Evolutionary conservation across 2,113 vertebrate species (phyloP).

Genomic region (Leptobrachium leishanense): DNA sequence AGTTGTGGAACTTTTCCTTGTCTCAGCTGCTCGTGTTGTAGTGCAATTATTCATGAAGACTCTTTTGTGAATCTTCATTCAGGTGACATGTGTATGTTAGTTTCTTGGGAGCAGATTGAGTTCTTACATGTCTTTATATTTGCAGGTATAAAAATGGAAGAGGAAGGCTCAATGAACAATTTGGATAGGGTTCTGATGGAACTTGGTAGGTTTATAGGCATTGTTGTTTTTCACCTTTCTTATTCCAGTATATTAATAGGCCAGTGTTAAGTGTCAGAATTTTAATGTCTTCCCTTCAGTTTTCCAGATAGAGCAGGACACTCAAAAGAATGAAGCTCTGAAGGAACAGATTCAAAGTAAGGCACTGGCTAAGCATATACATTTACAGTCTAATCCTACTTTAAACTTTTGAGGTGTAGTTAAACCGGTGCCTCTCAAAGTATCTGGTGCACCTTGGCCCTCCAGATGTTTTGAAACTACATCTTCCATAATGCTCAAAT

Average conservation of each 20-base stretch:
- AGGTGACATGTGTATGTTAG: no score
- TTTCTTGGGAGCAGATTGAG: no score
- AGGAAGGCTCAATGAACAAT: constrained; percentile 52
- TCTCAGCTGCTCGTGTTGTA: no score
- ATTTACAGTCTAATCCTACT: no score
- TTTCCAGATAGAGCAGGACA: constrained; percentile 66
- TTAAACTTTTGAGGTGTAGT: no score
- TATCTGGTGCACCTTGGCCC: no score
- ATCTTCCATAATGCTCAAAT: no score
- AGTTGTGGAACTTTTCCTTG: no score
- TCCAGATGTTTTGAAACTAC: no score
- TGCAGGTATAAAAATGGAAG: constrained; percentile 59
- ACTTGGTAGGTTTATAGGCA: constrained; percentile 62
- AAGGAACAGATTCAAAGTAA: constrained; percentile 69
- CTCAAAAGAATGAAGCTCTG: constrained; percentile 58
- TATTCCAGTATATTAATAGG: not conserved
- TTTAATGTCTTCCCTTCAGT: constrained; percentile 57
- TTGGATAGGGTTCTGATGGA: constrained; percentile 67
- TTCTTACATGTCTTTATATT: not conserved
- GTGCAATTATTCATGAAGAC: no score
- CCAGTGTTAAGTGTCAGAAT: not conserved
- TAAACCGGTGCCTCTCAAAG: no score
- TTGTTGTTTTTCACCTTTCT: not conserved
- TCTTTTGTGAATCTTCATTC: no score
- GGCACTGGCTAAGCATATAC: constrained; percentile 24